These are phyloP conservation scores for Caenorhabditis wallacei DNA, from an alignment of 2,888 invertebrate species.

Conservation along the genomic window DNA sequence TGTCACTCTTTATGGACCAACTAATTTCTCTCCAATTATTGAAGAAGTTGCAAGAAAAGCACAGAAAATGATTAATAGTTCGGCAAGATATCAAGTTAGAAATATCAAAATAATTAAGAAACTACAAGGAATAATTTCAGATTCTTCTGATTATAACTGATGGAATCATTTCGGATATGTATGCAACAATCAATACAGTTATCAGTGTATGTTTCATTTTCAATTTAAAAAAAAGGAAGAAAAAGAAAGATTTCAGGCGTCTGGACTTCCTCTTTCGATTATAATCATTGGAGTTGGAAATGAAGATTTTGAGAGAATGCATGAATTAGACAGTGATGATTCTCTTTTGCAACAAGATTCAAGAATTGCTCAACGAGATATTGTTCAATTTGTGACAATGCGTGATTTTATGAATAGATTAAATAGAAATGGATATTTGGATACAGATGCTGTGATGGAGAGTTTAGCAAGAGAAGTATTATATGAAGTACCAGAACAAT, in stretches of 20 bases:
- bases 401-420: conserved; percentile 49
- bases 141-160: conserved; percentile 87
- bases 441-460: conserved; percentile 47
- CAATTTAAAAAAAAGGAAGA: not conserved
- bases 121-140: conserved; percentile 84
- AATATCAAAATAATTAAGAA: not conserved
- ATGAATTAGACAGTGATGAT: conserved; percentile 86
- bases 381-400: conserved; percentile 85
- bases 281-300: conserved; percentile 87
- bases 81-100: conserved; percentile 74
- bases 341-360: conserved; percentile 84
- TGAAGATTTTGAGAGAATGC: conserved; percentile 87
- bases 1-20: conserved; percentile 85
- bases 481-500: conserved; percentile 77
- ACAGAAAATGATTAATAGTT: conserved; percentile 45
- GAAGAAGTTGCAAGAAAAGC: conserved; percentile 84
- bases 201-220: conserved; percentile 76
- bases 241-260: conserved; percentile 84
- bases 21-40: conserved; percentile 86
- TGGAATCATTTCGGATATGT: conserved; percentile 87
- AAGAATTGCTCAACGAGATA: conserved; percentile 86
- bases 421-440: conserved; percentile 26
- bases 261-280: conserved; percentile 86
- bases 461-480: conserved; percentile 69
- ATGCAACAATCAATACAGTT: conserved; percentile 85